Base-by-base conservation (phyloP, 2,113 vertebrate genomes). In the Coptodon rendalli region DNA sequence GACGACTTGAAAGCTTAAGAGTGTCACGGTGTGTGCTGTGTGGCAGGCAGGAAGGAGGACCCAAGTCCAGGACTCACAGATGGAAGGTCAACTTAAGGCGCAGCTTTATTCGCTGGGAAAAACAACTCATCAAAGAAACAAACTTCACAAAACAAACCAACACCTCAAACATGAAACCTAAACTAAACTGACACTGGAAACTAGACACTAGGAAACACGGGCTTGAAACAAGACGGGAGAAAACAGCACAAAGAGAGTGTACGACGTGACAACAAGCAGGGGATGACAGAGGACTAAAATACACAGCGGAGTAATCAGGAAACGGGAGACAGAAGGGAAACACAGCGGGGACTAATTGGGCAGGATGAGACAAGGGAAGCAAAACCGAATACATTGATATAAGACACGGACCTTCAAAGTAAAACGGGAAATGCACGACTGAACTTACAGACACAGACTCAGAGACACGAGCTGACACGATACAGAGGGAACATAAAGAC, bases 261-360 rank as follows among this genome's bases (percentile, higher is more conserved):
- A 61, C 9, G 0, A 63, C 0, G 2, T 11, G 5, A 63, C 9
- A 34, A 63, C 59, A 63, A 34, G 9, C 9, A 6, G 2, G 11
- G 2, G 59, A 63, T 63, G 59, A 63, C 29, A 63, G 59, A 63
- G 9, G 59, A 63, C 9, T 63, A 63, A 63, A 34, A 34, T 63
- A 63, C 9, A 0, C 16, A 63, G 59, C 59, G 11, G 29, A 63
- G 59, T 34, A 63, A 63, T 63, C 16, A 63, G 29, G 29, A 63
- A 63, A 63, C 0, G 1, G 19, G 16, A 63, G 59, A 63, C 9
- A 1, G 59, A 34, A 34, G 59, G 59, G 59, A 63, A 63, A 34
- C 59, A 34, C 29, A 63, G 29, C 59, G 19, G 59, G 59, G 16
- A 63, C 29, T 63, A 63, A 63, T 63, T 63, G 59, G 59, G 29